These are phyloP conservation scores for Noctua pronuba DNA, from an alignment of 2,888 invertebrate genomes.

Conservation along the genomic window DNA sequence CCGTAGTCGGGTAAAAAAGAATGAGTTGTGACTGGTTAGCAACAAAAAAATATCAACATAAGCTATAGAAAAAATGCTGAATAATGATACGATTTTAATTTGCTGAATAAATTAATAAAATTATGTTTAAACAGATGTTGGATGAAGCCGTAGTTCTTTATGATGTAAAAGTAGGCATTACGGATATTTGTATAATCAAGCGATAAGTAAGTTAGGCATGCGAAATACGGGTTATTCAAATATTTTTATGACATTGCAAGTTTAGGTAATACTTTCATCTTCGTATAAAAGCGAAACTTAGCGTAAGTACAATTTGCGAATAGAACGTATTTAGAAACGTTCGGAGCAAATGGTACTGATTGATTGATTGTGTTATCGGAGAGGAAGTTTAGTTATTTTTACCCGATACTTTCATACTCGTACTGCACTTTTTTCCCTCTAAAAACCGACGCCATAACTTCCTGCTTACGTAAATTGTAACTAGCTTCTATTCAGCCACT, in stretches of 20 bases:
- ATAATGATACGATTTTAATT: slow-evolving; percentile 22
- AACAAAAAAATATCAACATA: slow-evolving; percentile 17
- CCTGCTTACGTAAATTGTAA: not conserved
- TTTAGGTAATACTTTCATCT: not conserved
- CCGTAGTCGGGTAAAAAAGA: not conserved
- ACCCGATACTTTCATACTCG: not conserved
- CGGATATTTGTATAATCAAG: slow-evolving; percentile 24
- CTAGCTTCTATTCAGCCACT: not conserved
- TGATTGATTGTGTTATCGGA: not conserved
- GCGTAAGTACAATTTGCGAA: not conserved
- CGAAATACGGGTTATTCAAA: not conserved
- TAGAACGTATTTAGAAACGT: not conserved
- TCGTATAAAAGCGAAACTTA: not conserved
- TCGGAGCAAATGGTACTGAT: not conserved
- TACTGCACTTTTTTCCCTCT: not conserved
- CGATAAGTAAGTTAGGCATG: not conserved
- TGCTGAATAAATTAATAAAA: slow-evolving; percentile 18
- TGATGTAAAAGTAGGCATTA: slow-evolving; percentile 5
- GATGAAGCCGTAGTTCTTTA: not conserved
- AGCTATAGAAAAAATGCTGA: not conserved
- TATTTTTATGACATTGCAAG: not conserved
- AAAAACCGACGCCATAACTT: not conserved
- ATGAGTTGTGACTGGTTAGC: not conserved
- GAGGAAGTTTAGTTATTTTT: not conserved
- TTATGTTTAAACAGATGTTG: slow-evolving; percentile 40